Evolutionary conservation across 2,113 vertebrate genomes (phyloP), one percentile per base, ranked within the genome.

Genomic region (Silurus glanis): DNA sequence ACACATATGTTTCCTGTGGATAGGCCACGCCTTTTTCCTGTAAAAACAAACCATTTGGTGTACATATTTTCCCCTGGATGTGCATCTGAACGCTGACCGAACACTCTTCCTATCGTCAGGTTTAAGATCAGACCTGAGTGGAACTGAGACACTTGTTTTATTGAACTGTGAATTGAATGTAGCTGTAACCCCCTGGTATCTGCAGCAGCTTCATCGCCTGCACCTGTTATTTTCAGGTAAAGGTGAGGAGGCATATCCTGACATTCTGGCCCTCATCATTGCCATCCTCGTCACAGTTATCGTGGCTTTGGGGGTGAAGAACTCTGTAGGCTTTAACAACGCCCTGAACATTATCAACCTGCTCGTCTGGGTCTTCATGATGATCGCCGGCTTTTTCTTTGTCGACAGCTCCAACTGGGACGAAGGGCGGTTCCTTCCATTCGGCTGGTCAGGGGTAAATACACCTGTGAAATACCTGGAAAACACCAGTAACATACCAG

Each of bases 361-460:
- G 93, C 95, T 94, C 6, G 97, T 97, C 45, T 99, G 98, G 98
- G 89, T 96, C 86, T 99, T 99, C 94, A 97, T 98, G 89, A 95
- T 99, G 95, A 95, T 98, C 2, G 96, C 97, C 0, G 98, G 98
- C 7, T 95, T 98, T 80, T 97, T 98, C 93, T 99, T 98, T 64
- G 87, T 99, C 87, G 97, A 96, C 6, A 91, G 95, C 45, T 93
- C 95, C 87, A 96, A 99, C 93, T 99, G 98, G 98, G 95, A 95
- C 2, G 94, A 95, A 58, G 97, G 97, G 25, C 93, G 93, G 0
- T 99, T 99, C 92, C 92, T 99, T 91, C 97, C 98, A 0, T 97
- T 96, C 0, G 98, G 98, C 92, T 99, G 98, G 98, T 98, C 98
- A 0, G 98, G 98, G 97, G 98, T 99, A 93, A 97, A 97, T n/a